Base-by-base conservation (phyloP, 2,888 invertebrate genomes). In the Brenthis ino region DNA sequence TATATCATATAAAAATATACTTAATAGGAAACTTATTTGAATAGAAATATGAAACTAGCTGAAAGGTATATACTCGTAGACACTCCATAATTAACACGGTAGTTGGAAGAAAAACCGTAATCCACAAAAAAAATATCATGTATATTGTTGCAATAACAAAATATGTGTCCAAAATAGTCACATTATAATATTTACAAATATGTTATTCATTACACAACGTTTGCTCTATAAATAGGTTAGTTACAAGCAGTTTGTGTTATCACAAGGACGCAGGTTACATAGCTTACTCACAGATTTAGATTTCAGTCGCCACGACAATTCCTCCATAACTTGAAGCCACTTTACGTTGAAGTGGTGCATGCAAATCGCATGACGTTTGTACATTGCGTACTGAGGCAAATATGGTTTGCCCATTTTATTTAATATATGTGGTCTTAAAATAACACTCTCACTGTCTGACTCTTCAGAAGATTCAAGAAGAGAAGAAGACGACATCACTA, bases 241-340 rank as follows among this genome's bases (percentile, higher is more conserved):
- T 66, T 51, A 68, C 72, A 64, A 63, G 54, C 60, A 57, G 47
- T 51, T 68, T 16, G 61, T 65, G 50, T 69, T 67, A 64, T 67
- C 53, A 69, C 69, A 56, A 57, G 43, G 64, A 69, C 67, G 56
- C 65, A 47, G 64, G 53, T 12, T 51, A 57, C 6, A 64, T 50
- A 55, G 43, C 43, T 8, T 54, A 89, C 88, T 89, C 77, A 89
- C 89, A 75, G 76, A 73, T 43, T 68, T 81, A 75, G 76, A 73
- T 43, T 68, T 81, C 12, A 84, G 51, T 75, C 87, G 90, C 85
- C 86, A 88, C 54, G 83, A 78, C 50, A 91, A 77, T 72, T 91
- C 91, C 71, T 89, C 88, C 64, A 89, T 73, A 51, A 91, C 91
- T 74, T 88, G 88, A 48, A 82, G 85, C 91, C 91, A 91, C 67